Evolutionary conservation across 2,888 invertebrate species (phyloP).

Genomic region (Lordiphosa andalusiaca): DNA sequence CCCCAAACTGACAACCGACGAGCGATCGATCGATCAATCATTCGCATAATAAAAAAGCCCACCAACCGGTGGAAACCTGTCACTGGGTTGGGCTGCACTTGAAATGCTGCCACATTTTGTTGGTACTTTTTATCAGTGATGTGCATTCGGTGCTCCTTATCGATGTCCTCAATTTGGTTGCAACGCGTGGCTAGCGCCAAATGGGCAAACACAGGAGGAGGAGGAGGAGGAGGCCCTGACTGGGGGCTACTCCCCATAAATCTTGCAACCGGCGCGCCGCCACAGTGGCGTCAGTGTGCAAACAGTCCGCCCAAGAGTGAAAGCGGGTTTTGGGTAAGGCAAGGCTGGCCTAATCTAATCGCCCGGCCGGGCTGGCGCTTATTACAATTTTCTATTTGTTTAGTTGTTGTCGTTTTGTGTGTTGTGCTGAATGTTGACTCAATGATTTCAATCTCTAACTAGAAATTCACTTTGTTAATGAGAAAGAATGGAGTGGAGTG

Average conservation of each 20-base stretch:
- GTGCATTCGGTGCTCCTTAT: slow-evolving; percentile 46
- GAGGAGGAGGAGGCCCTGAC: slow-evolving; percentile 33
- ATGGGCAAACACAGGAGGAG: slow-evolving; percentile 56
- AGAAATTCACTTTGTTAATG: slow-evolving; percentile 25
- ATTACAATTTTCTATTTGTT: slow-evolving; percentile 63
- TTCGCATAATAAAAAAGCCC: slow-evolving; percentile 12
- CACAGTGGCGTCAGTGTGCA: slow-evolving; percentile 78
- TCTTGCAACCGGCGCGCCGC: slow-evolving; percentile 72
- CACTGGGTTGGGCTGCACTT: slow-evolving; percentile 52
- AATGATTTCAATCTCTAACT: slow-evolving; percentile 39
- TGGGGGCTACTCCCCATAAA: slow-evolving; percentile 67
- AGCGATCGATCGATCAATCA: slow-evolving; percentile 43
- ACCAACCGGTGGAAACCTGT: slow-evolving; percentile 54
- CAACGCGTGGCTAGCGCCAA: slow-evolving; percentile 57
- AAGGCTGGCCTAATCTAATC: slow-evolving; percentile 58
- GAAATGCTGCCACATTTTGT: slow-evolving; percentile 31
- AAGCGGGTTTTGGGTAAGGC: slow-evolving; percentile 24
- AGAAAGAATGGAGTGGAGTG: not conserved
- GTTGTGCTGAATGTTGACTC: slow-evolving; percentile 41
- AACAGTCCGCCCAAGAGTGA: slow-evolving; percentile 55
- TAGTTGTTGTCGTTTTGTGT: slow-evolving; percentile 42
- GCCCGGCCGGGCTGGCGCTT: slow-evolving; percentile 57
- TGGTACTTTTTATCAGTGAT: slow-evolving; percentile 38
- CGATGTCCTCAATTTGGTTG: slow-evolving; percentile 64
- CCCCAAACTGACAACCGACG: slow-evolving; percentile 21